Base-by-base conservation (phyloP, 2,888 invertebrate genomes). In the Agrilus biguttatus region DNA sequence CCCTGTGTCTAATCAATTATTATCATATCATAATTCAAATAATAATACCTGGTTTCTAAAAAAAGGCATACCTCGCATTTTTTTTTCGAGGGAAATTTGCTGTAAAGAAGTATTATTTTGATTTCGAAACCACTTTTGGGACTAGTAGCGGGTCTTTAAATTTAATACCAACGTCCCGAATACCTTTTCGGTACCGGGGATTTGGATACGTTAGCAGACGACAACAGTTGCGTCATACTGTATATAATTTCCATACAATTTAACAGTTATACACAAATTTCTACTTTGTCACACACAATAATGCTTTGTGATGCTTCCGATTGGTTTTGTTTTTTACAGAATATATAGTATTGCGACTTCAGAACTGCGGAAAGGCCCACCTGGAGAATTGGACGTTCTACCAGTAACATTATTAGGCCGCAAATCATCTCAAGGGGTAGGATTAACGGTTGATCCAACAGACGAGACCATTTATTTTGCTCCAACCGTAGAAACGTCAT, bases 361-460 rank as follows among this genome's bases (percentile, higher is more conserved):
- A 0, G 80, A 77, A 0, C 65, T 89, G 13, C 75, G 78, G 2
- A 74, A 80, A 2, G 87, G 87, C 1, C 86, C 87, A 0, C 72
- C 77, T 1, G 75, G 78, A 0, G 77, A 78, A 51, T 79, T 78
- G 33, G 75, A 80, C 37, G 77, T 78, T 49, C 61, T 88, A 41
- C 85, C 85, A 1, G 80, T 88, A 0, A 76, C 78, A 47, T 67
- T 87, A 37, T 83, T 86, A 12, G 88, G 88, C 0, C 80, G 78
- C 55, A 88, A 89, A 63, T 84, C 87, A 0, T 88, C 88, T 0
- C 87, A 87, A 61, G 87, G 88, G 5, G 71, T 88, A 7, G 83
- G 82, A 0, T 56, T 88, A 14, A 74, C 80, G 0, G 74, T 85
- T 1, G 81, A 85, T 49, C 78, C 79, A 0, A 67, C 71, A 0